phyloP scores from a whole-genome alignment of 2,113 vertebrate genomes.

The Smithornis capensis region DNA sequence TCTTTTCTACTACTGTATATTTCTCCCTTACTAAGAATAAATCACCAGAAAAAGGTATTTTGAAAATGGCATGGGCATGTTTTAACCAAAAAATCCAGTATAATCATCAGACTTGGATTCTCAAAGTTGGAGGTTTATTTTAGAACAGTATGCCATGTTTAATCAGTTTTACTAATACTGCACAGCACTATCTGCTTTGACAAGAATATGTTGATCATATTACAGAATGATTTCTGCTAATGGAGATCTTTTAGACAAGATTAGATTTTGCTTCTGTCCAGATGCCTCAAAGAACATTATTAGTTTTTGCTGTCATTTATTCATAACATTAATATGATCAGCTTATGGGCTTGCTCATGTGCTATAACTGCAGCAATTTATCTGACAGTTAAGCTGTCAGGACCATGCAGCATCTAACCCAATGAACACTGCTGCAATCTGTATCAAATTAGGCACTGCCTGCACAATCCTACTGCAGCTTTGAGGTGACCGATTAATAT shows the following conservation, averaged over 20 bases:
- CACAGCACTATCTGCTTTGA: slow-evolving; percentile 22
- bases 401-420: not conserved
- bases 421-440: slow-evolving; percentile 27
- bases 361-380: slow-evolving; percentile 43
- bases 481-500: not conserved
- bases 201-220: slow-evolving; percentile 52
- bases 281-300: slow-evolving; percentile 49
- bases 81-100: not conserved
- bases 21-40: not conserved
- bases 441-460: slow-evolving; percentile 3
- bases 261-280: slow-evolving; percentile 42
- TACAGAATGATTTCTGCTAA: slow-evolving; percentile 58
- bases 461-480: not conserved
- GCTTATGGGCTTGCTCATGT: slow-evolving; percentile 43
- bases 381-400: slow-evolving; percentile 61
- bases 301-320: slow-evolving; percentile 48
- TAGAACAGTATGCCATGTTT: slow-evolving; percentile 15
- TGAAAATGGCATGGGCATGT: not conserved
- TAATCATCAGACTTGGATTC: not conserved
- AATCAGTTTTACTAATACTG: slow-evolving; percentile 31
- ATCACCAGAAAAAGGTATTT: not conserved
- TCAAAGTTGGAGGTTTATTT: slow-evolving; percentile 10
- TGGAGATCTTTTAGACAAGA: slow-evolving; percentile 47
- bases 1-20: not conserved
- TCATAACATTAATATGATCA: slow-evolving; percentile 31